Evolutionary conservation across 1,140 invertebrate genomes (phyloP).

Genomic region (Meteorus sp.): DNA sequence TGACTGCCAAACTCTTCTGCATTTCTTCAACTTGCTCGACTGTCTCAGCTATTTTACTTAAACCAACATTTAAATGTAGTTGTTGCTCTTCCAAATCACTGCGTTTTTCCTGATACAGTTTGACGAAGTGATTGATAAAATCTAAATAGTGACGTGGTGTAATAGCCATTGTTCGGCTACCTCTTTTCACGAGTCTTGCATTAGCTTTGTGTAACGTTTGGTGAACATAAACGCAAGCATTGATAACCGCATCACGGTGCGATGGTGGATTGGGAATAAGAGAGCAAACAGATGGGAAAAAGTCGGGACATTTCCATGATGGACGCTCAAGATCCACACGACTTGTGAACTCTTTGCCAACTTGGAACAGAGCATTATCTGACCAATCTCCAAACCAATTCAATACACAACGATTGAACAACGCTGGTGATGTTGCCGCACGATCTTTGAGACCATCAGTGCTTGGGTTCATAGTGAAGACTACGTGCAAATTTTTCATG

Average conservation of each 20-base stretch:
- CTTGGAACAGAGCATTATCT: slow-evolving; percentile 94
- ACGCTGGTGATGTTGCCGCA: slow-evolving; percentile 96
- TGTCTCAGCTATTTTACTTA: slow-evolving; percentile 98
- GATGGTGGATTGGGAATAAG: slow-evolving; percentile 73
- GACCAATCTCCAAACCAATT: slow-evolving; percentile 99
- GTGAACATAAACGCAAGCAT: slow-evolving; percentile 98
- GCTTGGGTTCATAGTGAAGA: slow-evolving; percentile 99
- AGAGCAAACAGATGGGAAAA: slow-evolving; percentile 85
- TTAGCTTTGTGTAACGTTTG: slow-evolving; percentile 96
- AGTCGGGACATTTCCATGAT: slow-evolving; percentile 82
- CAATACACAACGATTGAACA: slow-evolving; percentile 99
- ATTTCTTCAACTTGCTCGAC: slow-evolving; percentile 99
- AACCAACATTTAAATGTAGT: slow-evolving; percentile 96
- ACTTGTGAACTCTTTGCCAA: slow-evolving; percentile 85
- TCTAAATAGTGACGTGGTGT: slow-evolving; percentile 99
- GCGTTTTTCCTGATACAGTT: slow-evolving; percentile 96
- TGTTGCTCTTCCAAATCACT: slow-evolving; percentile 98
- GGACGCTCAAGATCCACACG: slow-evolving; percentile 81
- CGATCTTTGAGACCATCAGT: slow-evolving; percentile 97
- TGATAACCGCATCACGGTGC: slow-evolving; percentile 94
- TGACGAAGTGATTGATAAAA: slow-evolving; percentile 99
- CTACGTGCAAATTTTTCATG: slow-evolving; percentile 98
- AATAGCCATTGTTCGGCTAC: slow-evolving; percentile 94
- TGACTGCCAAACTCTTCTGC: slow-evolving; percentile 97
- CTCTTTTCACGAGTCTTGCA: slow-evolving; percentile 82